phyloP scores from a whole-genome alignment of 2,113 vertebrate species.

The Misgurnus anguillicaudatus region DNA sequence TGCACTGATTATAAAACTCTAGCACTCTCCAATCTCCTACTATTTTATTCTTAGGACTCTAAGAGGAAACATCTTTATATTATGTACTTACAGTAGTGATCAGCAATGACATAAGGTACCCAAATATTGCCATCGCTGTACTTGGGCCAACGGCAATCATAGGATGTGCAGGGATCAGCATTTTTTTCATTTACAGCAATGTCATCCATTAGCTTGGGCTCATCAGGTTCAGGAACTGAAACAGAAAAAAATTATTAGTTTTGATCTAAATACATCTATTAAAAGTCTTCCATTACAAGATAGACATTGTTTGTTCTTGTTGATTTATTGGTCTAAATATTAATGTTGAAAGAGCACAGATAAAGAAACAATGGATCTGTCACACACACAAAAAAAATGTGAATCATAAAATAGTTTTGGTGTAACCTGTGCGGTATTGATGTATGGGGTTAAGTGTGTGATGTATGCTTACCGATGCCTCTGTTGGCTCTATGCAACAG shows the following conservation, averaged over 20 bases:
- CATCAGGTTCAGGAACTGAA: slow-evolving; percentile 46
- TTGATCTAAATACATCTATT: no score
- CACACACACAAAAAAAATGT: background rate
- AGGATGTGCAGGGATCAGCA: slow-evolving; percentile 54
- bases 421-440: background rate
- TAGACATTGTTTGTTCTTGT: background rate
- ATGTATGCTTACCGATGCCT: slow-evolving; percentile 49
- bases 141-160: slow-evolving; percentile 50
- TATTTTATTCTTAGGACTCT: background rate
- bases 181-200: slow-evolving; percentile 52
- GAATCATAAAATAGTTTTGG: background rate
- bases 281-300: no score
- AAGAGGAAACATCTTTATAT: background rate
- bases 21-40: no score
- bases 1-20: background rate
- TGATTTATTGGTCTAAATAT: background rate
- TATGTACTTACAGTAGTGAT: slow-evolving; percentile 49
- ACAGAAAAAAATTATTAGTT: slow-evolving; percentile 8
- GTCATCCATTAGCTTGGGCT: slow-evolving; percentile 52
- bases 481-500: slow-evolving; percentile 70
- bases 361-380: background rate
- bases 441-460: background rate
- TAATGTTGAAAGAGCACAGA: background rate
- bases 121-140: slow-evolving; percentile 48
- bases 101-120: slow-evolving; percentile 55